A percentile compares a stretch with the other conserved stretches of the same genome.
Conservation (phyloP, 92 coral and sea anemone species). For the Pocillopora meandrina region DNA sequence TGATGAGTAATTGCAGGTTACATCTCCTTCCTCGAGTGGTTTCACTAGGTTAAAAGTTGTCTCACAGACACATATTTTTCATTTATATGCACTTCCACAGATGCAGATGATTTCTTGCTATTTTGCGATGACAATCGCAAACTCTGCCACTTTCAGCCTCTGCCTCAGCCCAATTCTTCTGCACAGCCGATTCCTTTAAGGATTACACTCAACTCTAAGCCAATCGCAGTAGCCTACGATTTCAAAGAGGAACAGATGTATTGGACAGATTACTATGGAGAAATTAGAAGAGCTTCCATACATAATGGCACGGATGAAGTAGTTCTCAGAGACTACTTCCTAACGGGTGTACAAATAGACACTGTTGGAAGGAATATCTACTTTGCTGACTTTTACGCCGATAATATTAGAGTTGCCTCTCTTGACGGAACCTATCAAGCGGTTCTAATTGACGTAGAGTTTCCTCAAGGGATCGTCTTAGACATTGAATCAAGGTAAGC, state of each 20-base stretch:
- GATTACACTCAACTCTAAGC: neutral
- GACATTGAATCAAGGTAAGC: constrained; percentile 20
- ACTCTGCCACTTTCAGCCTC: constrained; percentile 15
- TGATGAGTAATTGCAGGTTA: too few species aligned
- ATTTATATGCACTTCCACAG: neutral
- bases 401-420: constrained; percentile 4
- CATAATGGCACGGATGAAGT: constrained; percentile 8
- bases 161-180: neutral
- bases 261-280: constrained; percentile 43
- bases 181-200: neutral
- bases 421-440: constrained; percentile 9
- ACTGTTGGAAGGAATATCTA: constrained; percentile 26
- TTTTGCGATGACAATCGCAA: constrained; percentile 9
- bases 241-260: constrained; percentile 50
- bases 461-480: constrained; percentile 38
- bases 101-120: constrained; percentile 5
- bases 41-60: too few species aligned
- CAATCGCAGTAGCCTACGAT: constrained; percentile 50
- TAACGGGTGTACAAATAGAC: constrained; percentile 16
- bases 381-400: neutral
- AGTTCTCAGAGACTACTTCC: neutral
- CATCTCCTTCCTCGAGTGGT: too few species aligned
- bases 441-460: neutral
- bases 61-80: neutral
- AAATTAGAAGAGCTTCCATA: constrained; percentile 25